These are phyloP conservation scores for Anthoptus insignis DNA, from an alignment of 2,888 invertebrate genomes.

Conservation along the genomic window DNA sequence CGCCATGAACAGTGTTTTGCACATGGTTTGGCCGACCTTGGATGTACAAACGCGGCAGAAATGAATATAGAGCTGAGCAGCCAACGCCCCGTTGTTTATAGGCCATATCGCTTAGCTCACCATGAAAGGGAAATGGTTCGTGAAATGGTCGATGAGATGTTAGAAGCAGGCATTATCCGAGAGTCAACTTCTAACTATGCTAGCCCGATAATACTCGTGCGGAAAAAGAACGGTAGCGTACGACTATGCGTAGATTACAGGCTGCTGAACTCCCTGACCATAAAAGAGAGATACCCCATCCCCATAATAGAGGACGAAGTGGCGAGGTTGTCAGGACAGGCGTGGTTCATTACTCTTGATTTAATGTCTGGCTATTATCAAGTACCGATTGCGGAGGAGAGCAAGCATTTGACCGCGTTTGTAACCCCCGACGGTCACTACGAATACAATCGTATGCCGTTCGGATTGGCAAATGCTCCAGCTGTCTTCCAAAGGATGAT, in stretches of 20 bases:
- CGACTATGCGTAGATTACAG: conserved; percentile 48
- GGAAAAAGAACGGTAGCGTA: not conserved
- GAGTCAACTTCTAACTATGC: conserved; percentile 48
- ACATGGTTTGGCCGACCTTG: conserved; percentile 28
- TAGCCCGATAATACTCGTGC: conserved; percentile 48
- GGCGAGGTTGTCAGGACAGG: conserved; percentile 41
- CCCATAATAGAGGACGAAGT: conserved; percentile 49
- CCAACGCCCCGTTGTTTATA: conserved; percentile 43
- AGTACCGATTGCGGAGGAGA: conserved; percentile 37
- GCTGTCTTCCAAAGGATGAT: conserved; percentile 1
- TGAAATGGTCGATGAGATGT: not conserved
- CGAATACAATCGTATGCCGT: conserved; percentile 31
- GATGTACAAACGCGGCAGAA: conserved; percentile 43
- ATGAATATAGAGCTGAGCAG: conserved; percentile 47
- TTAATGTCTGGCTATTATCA: conserved; percentile 47
- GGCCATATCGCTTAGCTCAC: conserved; percentile 49
- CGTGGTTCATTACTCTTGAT: conserved; percentile 41
- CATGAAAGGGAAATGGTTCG: conserved; percentile 46
- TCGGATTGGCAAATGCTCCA: not conserved
- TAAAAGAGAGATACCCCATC: conserved; percentile 49
- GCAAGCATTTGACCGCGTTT: not conserved
- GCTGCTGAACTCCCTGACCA: conserved; percentile 46
- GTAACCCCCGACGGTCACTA: not conserved
- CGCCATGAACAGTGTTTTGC: conserved; percentile 46
- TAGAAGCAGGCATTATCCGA: conserved; percentile 29